Evolutionary conservation across 53 echinoderm and acorn worm species (phyloP), one percentile per base, ranked within the genome.

Genomic region (Astropecten irregularis): DNA sequence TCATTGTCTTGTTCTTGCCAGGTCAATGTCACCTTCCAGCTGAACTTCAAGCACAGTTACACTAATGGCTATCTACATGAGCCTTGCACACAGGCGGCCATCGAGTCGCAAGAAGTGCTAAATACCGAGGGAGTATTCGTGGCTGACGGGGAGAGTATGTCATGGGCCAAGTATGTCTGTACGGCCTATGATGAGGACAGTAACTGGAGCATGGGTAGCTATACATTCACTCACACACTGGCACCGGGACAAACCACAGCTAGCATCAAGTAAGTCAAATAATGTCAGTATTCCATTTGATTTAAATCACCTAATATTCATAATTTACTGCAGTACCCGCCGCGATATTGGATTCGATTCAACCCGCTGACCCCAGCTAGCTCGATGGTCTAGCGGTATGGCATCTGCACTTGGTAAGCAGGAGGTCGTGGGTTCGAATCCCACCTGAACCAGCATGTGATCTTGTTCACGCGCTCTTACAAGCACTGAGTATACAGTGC

Each of bases 21-120:
- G 76, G 56, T 76, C 4, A 57, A 40, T 21, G 20, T 76, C 10
- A 40, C 58, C 2, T 16, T 57, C 76, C 76, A 58, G n/a, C 30
- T 76, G n/a, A 76, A 76, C 58, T 57, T 76, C 40, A 57, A 35
- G 25, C 76, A 76, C 58, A 56, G 58, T 3, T 57, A 76, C 28
- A 23, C 27, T 14, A 76, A 76, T 42, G 76, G 76, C 39, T 76
- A 76, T 40, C 76, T 76, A 8, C 76, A 76, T 42, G 76, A 76
- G 42, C 58, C 56, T 7, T 76, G 76, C 76, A 76, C 26, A 10
- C 26, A 76, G 5, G 27, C 28, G 1, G 58, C 76, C n/a, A 40
- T 76, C 26, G 8, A 15, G 2, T 13, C 13, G 23, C 37, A 46
- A 25, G 40, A 56, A 21, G 39, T 76, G 14, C 58, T 76, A 1